Base-by-base conservation (phyloP, 2,113 vertebrate genomes). In the Urocolius indicus region DNA sequence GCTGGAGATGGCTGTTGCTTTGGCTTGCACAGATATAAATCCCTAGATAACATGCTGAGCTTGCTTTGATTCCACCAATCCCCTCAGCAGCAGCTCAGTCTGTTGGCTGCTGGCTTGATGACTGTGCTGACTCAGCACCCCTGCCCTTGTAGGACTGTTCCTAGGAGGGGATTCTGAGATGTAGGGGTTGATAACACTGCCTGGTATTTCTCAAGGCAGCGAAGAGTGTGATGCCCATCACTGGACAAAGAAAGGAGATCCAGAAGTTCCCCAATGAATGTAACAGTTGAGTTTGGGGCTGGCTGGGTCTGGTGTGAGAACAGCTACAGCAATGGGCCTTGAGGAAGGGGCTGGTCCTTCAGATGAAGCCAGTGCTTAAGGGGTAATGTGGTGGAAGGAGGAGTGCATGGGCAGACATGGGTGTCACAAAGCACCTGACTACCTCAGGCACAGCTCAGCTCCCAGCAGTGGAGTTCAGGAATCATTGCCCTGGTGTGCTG, bases 381-480 rank as follows among this genome's bases (percentile, higher is more conserved):
- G 41, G 26, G 6, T 45, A 4, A 29, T 8, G 5, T 43, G 45
- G 20, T 61, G 26, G 43, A 22, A 34, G 48, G 54, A 24, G 0
- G 4, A 20, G 21, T 24, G 45, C 29, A 11, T 1, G 5, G 55
- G 45, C 29, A 68, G 43, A 11, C 30, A 4, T 0, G 6, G 27
- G 45, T 30, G 41, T 77, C 91, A 79, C 36, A 12, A 21, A 66
- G 63, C 22, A 27, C 9, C 45, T 21, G 18, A 14, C 43, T 34
- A 0, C 29, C 21, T 52, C 16, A 1, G 62, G 32, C 14, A 8
- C 6, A 43, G 52, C 52, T 73, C 66, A 29, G 52, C 34, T 83
- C 52, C 24, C 18, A 6, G 43, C 36, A 17, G 0, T 7, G 58
- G 51, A 16, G 32, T 18, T 16, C 29, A 13, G 54, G 43, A 63